Evolutionary conservation across 2,113 vertebrate genomes (phyloP).

Genomic region (Bathybates hornii): DNA sequence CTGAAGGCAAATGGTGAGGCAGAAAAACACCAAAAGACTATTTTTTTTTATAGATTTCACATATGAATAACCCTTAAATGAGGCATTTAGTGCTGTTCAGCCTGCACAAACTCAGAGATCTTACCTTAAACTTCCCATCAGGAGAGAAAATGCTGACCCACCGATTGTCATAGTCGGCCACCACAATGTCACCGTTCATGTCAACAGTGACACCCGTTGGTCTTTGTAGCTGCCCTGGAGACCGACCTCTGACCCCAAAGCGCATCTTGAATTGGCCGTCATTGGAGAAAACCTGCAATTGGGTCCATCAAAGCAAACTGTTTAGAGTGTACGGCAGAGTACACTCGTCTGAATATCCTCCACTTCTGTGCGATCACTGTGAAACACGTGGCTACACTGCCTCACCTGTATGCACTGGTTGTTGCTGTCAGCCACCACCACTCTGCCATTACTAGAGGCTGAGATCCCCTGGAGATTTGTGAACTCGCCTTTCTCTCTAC

Average conservation of each 20-base stretch:
- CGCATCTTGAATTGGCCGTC: slow-evolving; percentile 94
- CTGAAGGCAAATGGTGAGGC: background rate
- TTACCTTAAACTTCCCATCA: slow-evolving; percentile 96
- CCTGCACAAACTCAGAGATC: background rate
- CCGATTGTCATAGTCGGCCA: slow-evolving; percentile 95
- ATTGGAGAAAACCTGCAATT: slow-evolving; percentile 84
- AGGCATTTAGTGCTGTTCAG: background rate
- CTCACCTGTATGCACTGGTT: slow-evolving; percentile 96
- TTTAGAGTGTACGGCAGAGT: background rate
- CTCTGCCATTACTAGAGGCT: slow-evolving; percentile 82
- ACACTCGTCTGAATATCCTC: background rate
- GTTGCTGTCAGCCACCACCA: slow-evolving; percentile 96
- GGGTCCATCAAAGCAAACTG: background rate
- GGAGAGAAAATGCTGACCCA: slow-evolving; percentile 97
- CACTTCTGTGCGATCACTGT: background rate
- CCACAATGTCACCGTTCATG: slow-evolving; percentile 90
- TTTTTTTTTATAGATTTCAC: background rate
- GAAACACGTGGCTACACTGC: background rate
- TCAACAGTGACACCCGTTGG: slow-evolving; percentile 91
- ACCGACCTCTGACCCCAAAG: slow-evolving; percentile 91
- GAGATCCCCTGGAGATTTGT: slow-evolving; percentile 95
- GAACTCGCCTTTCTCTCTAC: slow-evolving; percentile 93
- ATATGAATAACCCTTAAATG: background rate
- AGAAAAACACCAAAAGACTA: background rate
- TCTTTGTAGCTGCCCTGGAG: slow-evolving; percentile 90